Evolutionary conservation across 1,140 invertebrate species (phyloP).

Genomic region (Goniozus legneri): DNA sequence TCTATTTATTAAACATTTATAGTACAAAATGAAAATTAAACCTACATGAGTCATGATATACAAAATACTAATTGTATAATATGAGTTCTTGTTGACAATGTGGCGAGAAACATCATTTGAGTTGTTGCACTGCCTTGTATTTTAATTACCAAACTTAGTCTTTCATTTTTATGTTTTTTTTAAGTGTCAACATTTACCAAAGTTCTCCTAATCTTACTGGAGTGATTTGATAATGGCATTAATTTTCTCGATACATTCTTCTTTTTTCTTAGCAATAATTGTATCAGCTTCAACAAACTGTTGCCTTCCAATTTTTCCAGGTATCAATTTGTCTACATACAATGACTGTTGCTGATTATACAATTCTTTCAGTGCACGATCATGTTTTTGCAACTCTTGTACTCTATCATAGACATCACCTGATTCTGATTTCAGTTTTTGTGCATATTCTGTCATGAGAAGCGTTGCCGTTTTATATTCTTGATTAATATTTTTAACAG

Average conservation of each 20-base stretch:
- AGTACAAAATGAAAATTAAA: too few relatives aligned
- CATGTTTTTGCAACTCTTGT: slow-evolving; percentile 62
- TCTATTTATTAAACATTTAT: too few relatives aligned
- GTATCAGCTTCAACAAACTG: slow-evolving; percentile 65
- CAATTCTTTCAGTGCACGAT: slow-evolving; percentile 55
- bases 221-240: slow-evolving; percentile 58
- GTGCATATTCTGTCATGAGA: slow-evolving; percentile 58
- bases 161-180: slow-evolving; percentile 1
- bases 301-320: slow-evolving; percentile 63
- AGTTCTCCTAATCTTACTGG: too few relatives aligned
- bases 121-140: neutral
- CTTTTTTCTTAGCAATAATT: slow-evolving; percentile 60
- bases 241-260: slow-evolving; percentile 66
- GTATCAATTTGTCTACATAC: slow-evolving; percentile 65
- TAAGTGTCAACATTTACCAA: too few relatives aligned
- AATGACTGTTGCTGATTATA: slow-evolving; percentile 56
- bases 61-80: slow-evolving; percentile 9
- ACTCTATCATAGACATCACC: slow-evolving; percentile 65
- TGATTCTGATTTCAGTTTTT: slow-evolving; percentile 63
- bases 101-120: slow-evolving; percentile 2
- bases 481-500: slow-evolving; percentile 62
- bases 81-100: too few relatives aligned
- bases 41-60: neutral
- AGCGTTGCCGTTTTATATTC: slow-evolving; percentile 64
- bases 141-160: neutral